These are phyloP conservation scores for Mesoligia furuncula DNA, from an alignment of 2,888 invertebrate species.

Conservation along the genomic window DNA sequence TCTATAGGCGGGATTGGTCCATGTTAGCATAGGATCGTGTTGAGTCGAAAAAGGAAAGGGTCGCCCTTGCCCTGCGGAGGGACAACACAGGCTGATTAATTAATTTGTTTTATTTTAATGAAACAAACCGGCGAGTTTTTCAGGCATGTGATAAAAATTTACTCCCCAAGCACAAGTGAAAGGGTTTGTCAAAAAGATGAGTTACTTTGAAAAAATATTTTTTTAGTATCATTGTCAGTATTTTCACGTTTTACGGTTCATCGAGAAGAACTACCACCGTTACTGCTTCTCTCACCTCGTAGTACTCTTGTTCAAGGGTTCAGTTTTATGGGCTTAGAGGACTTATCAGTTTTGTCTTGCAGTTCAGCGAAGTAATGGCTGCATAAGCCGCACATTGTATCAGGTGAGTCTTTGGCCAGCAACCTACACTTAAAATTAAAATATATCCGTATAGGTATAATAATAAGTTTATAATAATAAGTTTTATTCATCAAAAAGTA, in stretches of 20 bases:
- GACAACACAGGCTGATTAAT: background rate
- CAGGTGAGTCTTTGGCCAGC: no score
- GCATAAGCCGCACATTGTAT: no score
- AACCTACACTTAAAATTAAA: background rate
- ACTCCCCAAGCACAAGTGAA: no score
- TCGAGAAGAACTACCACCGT: background rate
- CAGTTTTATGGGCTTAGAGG: background rate
- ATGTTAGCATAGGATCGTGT: background rate
- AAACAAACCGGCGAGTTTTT: background rate
- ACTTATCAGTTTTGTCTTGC: background rate
- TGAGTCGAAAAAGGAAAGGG: background rate
- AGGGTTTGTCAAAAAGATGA: no score
- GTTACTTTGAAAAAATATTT: background rate
- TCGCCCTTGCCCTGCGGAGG: background rate
- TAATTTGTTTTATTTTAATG: background rate
- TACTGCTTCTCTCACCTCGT: background rate
- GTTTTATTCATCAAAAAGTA: no score
- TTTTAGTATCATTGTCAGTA: background rate
- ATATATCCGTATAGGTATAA: no score
- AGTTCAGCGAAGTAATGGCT: no score
- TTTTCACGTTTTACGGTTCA: background rate
- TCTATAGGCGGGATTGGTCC: background rate
- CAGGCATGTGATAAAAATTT: background rate
- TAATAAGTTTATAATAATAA: no score
- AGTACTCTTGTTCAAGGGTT: background rate